These are phyloP conservation scores for Oryzias javanicus DNA, from an alignment of 2,113 vertebrate species.

Conservation along the genomic window DNA sequence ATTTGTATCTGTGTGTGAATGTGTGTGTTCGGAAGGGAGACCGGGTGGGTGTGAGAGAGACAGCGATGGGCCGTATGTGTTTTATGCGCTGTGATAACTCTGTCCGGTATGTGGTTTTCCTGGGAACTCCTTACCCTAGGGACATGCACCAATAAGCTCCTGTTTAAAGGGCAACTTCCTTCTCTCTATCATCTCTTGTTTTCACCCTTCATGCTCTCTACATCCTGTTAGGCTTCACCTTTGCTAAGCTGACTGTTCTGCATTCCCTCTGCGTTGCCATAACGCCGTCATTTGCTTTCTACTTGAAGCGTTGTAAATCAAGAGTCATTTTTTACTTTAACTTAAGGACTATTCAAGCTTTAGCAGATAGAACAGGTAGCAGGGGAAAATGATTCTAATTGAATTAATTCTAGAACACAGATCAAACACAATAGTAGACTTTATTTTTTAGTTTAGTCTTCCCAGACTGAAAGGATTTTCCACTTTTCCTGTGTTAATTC, in stretches of 20 bases:
- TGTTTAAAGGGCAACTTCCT: constrained; percentile 73
- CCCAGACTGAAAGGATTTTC: background rate
- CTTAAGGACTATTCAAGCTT: background rate
- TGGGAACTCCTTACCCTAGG: constrained; percentile 74
- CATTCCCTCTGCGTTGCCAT: background rate
- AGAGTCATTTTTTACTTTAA: background rate
- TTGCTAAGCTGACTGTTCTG: constrained; percentile 31
- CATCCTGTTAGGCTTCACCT: constrained; percentile 59
- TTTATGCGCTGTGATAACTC: constrained; percentile 74
- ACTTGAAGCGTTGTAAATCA: background rate
- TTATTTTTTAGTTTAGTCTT: background rate
- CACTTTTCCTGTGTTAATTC: fast-evolving
- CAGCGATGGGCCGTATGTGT: constrained; percentile 60
- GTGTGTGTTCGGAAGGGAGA: constrained; percentile 35
- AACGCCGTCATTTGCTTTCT: background rate
- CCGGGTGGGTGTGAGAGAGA: constrained; percentile 49
- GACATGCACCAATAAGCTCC: constrained; percentile 64
- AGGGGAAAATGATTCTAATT: no score
- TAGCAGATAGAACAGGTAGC: no score
- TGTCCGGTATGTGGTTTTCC: constrained; percentile 74
- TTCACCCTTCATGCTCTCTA: constrained; percentile 38
- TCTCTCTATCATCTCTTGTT: constrained; percentile 61
- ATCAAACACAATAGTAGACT: background rate
- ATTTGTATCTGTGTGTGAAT: constrained; percentile 25
- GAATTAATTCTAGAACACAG: background rate